Percentiles rank a stretch among this genome's conserved stretches.
Conservation (phyloP, 2,888 invertebrate genomes). For the Phytoseiulus persimilis region DNA sequence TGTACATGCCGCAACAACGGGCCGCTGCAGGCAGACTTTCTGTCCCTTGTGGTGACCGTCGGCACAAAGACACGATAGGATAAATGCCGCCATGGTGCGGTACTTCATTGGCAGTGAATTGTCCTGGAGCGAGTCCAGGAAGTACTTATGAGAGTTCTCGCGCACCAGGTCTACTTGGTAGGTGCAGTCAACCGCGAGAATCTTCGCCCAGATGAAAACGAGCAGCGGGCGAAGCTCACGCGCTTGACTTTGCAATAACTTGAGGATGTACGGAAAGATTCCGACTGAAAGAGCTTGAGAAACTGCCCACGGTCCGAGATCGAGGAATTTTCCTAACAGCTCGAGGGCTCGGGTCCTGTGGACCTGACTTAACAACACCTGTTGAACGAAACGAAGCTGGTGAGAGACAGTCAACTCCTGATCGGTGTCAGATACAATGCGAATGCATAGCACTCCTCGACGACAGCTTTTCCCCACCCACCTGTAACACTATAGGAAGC, state of each 20-base stretch:
- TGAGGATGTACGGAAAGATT: conserved; percentile 96
- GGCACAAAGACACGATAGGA: conserved; percentile 67
- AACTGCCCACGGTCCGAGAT: conserved; percentile 91
- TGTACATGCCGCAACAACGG: conserved; percentile 7
- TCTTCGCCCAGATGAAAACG: conserved; percentile 98
- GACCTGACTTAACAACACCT: conserved; percentile 61
- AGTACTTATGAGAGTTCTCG: conserved; percentile 87
- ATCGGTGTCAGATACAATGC: too few relatives aligned
- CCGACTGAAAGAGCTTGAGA: conserved; percentile 78
- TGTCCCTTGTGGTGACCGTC: conserved; percentile 30
- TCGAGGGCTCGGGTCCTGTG: conserved; percentile 91
- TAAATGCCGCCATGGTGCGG: conserved; percentile 87
- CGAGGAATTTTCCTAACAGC: conserved; percentile 79
- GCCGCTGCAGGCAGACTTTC: conserved; percentile 24
- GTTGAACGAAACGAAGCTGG: conserved; percentile 40
- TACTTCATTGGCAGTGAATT: conserved; percentile 71
- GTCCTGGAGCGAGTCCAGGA: conserved; percentile 82
- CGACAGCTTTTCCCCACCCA: too few relatives aligned
- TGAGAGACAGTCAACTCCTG: neutral
- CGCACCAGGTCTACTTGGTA: conserved; percentile 90
- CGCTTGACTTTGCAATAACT: conserved; percentile 87
- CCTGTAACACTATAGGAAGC: conserved; percentile 88
- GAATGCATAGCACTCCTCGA: too few relatives aligned
- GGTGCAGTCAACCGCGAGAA: conserved; percentile 85
- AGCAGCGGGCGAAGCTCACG: conserved; percentile 80